Percentiles rank a stretch among this genome's conserved stretches.
These are phyloP conservation scores for Teleogryllus oceanicus DNA, from an alignment of 2,888 invertebrate species.

Conservation along the genomic window DNA sequence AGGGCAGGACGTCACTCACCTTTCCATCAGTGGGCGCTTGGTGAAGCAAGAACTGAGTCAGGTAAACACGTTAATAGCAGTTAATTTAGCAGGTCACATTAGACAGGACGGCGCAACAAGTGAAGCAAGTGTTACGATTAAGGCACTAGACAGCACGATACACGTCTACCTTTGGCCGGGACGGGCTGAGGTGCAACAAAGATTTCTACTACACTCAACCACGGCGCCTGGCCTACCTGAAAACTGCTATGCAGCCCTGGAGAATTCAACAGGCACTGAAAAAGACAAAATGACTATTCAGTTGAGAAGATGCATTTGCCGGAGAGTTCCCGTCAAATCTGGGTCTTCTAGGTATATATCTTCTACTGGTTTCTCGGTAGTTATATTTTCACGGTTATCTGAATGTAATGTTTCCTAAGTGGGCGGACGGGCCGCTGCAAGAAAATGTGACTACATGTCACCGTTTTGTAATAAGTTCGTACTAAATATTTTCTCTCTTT, in stretches of 20 bases:
- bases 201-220: conserved; percentile 1
- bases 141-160: not conserved
- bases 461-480: too few species aligned
- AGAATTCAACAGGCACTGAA: conserved; percentile 18
- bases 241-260: conserved; percentile 18
- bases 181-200: not conserved
- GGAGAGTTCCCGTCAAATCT: too few species aligned
- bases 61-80: not conserved
- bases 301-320: not conserved
- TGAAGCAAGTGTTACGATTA: conserved; percentile 6
- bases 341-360: too few species aligned
- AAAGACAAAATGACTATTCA: not conserved
- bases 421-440: too few species aligned
- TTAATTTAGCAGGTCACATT: not conserved
- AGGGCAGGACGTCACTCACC: not conserved
- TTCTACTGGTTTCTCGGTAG: too few species aligned
- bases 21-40: not conserved
- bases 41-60: not conserved
- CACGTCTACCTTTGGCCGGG: not conserved
- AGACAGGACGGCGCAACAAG: not conserved
- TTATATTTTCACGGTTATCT: too few species aligned
- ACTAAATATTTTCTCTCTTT: too few species aligned
- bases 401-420: too few species aligned
- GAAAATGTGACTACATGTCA: too few species aligned
- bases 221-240: conserved; percentile 1